Base-by-base conservation (phyloP, 2,888 invertebrate genomes). In the Cataglyphis cursor region DNA sequence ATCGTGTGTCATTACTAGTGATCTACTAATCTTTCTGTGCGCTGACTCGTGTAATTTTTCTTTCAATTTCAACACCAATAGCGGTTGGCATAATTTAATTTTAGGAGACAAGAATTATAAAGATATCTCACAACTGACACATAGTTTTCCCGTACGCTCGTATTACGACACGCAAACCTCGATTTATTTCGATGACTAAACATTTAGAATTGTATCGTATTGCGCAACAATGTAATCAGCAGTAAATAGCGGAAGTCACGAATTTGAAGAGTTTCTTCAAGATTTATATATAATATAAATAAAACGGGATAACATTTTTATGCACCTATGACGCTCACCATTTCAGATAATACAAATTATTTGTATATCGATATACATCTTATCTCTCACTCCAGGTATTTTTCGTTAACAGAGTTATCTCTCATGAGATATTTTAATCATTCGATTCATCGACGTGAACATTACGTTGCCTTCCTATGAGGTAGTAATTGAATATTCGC, bases 1-100 rank as follows among this genome's bases (percentile, higher is more conserved):
- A 78, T 84, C 48, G 35, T 48, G 38, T n/a, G n/a, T n/a, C n/a
- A n/a, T 44, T 44, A 44, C 76, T 74, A 48, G 62, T 5, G 28
- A 51, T 51, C 18, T 51, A 51, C 74, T 68, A 88, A 84, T 88
- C 90, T 84, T 75, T 62, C 12, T 21, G 65, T 62, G 78, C 75
- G 65, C 70, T 41, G 65, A 75, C 65, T 76, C 78, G 54, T 81
- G 65, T 81, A 66, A 82, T 82, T 88, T 72, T 81, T 82, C 31
- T 57, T 70, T 18, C 28, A 73, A 59, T 64, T 76, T 81, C 62
- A 70, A 75, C 80, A 31, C 41, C 61, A 61, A 38, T 62, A 57
- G 15, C 31, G 18, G 12, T 3, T 54, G 12, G n/a, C 41, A 12
- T 31, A 21, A 68, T 24, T 57, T 21, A 78, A 57, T 21, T 70